A percentile compares a stretch with the other conserved stretches of the same genome.
These are phyloP conservation scores for Ditylenchus dipsaci DNA, from an alignment of 1,140 invertebrate genomes.

Conservation along the genomic window DNA sequence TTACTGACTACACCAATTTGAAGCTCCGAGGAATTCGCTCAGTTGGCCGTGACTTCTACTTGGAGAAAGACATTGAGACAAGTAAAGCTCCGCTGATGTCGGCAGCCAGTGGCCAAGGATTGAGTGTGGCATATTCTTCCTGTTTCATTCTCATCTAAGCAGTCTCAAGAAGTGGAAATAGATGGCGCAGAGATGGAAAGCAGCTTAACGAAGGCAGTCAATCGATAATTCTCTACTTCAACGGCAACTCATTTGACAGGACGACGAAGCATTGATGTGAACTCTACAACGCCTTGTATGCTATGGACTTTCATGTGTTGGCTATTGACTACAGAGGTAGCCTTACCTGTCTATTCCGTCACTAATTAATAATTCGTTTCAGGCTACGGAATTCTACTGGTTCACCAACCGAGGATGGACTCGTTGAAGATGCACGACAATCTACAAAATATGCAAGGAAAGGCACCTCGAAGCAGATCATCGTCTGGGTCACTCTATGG, in stretches of 20 bases:
- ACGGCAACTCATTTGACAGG: conserved; percentile 82
- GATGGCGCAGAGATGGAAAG: conserved; percentile 22
- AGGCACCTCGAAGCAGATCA: conserved; percentile 65
- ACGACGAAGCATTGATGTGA: conserved; percentile 69
- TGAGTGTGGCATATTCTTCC: conserved; percentile 67
- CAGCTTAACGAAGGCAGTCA: conserved; percentile 32
- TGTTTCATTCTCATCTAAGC: conserved; percentile 59
- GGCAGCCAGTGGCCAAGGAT: conserved; percentile 5
- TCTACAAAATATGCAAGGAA: conserved; percentile 74
- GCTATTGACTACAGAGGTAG: conserved; percentile 81
- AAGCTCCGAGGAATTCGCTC: conserved; percentile 47
- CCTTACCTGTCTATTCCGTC: not conserved
- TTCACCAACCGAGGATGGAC: conserved; percentile 68
- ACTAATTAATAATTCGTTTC: conserved; percentile 55
- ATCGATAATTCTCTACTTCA: conserved; percentile 73
- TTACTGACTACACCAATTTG: conserved; percentile 58
- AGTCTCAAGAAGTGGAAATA: conserved; percentile 33
- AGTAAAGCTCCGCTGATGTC: conserved; percentile 1
- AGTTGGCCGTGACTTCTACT: conserved; percentile 67
- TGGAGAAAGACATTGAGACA: conserved; percentile 61
- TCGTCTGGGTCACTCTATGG: conserved; percentile 81
- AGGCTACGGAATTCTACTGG: conserved; percentile 77
- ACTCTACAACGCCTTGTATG: conserved; percentile 74
- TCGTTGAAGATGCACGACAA: conserved; percentile 73
- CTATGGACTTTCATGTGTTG: conserved; percentile 77